A percentile compares a stretch with the other conserved stretches of the same genome.
Conservation (phyloP, 2,888 invertebrate species). For the Amblyjoppa fuscipennis region DNA sequence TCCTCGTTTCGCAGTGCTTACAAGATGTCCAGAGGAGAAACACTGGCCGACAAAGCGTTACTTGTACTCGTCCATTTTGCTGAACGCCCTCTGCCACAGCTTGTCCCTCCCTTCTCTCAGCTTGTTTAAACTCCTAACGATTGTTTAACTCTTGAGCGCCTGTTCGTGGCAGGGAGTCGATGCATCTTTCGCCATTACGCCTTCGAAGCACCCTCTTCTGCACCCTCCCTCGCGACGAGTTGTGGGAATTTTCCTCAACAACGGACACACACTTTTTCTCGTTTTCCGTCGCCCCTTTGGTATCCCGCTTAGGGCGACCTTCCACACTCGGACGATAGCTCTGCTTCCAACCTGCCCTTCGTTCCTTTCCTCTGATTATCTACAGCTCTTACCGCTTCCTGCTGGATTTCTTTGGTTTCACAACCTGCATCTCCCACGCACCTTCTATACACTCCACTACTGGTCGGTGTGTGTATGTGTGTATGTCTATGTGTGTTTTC, state of each 20-base stretch:
- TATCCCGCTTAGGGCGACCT: neutral
- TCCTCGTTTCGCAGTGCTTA: neutral
- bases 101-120: slow-evolving; percentile 52
- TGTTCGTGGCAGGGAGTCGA: slow-evolving; percentile 71
- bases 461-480: neutral
- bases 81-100: slow-evolving; percentile 1
- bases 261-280: slow-evolving; percentile 31
- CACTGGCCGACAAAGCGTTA: neutral
- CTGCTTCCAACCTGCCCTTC: neutral
- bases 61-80: slow-evolving; percentile 14
- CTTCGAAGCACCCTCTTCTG: slow-evolving; percentile 19
- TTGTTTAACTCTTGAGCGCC: slow-evolving; percentile 82
- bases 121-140: slow-evolving; percentile 82
- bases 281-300: neutral
- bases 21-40: neutral
- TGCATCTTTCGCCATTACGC: slow-evolving; percentile 22
- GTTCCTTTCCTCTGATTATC: slow-evolving; percentile 28
- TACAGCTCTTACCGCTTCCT: slow-evolving; percentile 33
- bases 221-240: slow-evolving; percentile 25
- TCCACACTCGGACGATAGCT: neutral
- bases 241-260: slow-evolving; percentile 50
- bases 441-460: slow-evolving; percentile 59
- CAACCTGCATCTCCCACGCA: slow-evolving; percentile 33
- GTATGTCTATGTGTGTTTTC: too few relatives aligned
- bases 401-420: slow-evolving; percentile 25